These are phyloP conservation scores for Bothrops jararaca DNA, from an alignment of 2,113 vertebrate genomes.

Conservation along the genomic window DNA sequence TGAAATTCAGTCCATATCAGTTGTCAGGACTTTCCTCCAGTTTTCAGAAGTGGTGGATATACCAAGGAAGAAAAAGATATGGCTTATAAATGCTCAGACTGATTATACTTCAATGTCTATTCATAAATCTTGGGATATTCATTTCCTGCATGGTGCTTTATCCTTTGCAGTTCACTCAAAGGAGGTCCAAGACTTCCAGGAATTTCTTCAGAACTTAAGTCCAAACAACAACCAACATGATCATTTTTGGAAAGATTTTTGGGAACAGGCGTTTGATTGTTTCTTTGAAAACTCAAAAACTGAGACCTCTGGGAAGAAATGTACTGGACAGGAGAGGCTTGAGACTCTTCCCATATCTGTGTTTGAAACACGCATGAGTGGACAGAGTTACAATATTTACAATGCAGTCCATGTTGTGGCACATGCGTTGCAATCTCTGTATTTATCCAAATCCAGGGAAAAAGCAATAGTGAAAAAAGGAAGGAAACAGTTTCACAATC, in stretches of 20 bases:
- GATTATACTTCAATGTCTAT: not conserved
- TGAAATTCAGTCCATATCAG: not conserved
- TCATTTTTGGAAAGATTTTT: not conserved
- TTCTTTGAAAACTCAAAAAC: not conserved
- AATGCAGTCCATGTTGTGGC: not conserved
- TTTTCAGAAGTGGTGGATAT: not conserved
- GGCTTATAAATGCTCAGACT: not conserved
- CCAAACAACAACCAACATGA: not conserved
- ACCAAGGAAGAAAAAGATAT: not conserved
- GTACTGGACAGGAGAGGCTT: not conserved
- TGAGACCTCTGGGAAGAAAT: not conserved
- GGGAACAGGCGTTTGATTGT: not conserved
- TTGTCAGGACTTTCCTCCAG: not conserved
- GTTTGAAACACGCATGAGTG: not conserved
- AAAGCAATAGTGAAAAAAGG: not conserved
- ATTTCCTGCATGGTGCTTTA: not conserved
- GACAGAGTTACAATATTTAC: not conserved
- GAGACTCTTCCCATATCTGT: not conserved
- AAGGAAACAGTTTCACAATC: not conserved
- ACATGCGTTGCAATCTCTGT: not conserved
- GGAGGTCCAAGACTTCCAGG: not conserved
- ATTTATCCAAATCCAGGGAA: not conserved
- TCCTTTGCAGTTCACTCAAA: not conserved
- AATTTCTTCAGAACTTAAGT: not conserved
- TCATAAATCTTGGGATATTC: not conserved